Evolutionary conservation across 2,888 invertebrate species (phyloP).

Genomic region (Ernsta delagoae): DNA sequence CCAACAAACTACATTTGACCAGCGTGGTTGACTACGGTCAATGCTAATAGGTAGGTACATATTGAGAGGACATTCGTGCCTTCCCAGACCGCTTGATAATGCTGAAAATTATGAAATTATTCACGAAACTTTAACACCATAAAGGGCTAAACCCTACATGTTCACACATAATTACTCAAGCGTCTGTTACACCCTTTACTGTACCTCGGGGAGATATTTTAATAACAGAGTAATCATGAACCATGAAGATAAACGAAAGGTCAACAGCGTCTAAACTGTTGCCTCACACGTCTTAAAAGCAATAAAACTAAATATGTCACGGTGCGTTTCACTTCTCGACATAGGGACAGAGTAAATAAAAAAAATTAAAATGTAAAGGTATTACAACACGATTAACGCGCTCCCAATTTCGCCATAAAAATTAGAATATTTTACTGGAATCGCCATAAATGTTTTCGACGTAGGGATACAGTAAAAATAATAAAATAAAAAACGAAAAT

Average conservation of each 20-base stretch:
- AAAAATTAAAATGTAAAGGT: background rate
- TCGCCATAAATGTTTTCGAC: conserved; percentile 56
- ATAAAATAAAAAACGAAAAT: no score
- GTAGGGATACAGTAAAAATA: no score
- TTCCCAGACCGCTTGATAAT: no score
- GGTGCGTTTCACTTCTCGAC: background rate
- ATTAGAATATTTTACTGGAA: conserved; percentile 51
- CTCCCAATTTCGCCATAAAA: conserved; percentile 46
- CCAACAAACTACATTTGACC: no score
- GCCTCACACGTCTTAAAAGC: background rate
- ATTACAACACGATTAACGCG: background rate
- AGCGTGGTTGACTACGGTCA: no score
- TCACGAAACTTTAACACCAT: background rate
- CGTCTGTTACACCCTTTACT: conserved; percentile 28
- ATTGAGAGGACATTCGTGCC: no score
- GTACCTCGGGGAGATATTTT: conserved; percentile 30
- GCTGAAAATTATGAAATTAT: background rate
- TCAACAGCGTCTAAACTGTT: conserved; percentile 7
- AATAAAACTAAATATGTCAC: background rate
- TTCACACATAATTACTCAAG: conserved; percentile 45
- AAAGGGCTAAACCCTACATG: conserved; percentile 52
- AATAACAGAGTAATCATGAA: conserved; percentile 11
- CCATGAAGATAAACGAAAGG: conserved; percentile 24
- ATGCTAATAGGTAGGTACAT: no score
- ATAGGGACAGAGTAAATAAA: no score